These are phyloP conservation scores for Drosophila quadrilineata DNA, from an alignment of 1,140 invertebrate species.

Conservation along the genomic window DNA sequence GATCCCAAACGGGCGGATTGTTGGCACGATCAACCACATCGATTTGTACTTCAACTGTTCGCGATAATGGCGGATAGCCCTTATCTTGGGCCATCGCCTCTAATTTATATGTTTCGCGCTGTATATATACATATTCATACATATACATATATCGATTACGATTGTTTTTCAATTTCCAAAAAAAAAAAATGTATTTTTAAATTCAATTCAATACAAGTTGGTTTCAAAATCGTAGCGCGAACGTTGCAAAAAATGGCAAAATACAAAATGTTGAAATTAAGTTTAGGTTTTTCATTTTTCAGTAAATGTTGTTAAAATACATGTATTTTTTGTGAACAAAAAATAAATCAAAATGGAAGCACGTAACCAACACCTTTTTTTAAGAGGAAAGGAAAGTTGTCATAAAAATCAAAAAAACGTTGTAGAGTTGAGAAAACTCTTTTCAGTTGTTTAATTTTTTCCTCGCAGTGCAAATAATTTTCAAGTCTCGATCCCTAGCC, in stretches of 20 bases:
- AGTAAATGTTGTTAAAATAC: not conserved
- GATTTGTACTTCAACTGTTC: conserved; percentile 97
- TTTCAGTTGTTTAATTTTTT: conserved; percentile 17
- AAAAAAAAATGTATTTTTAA: too few relatives aligned
- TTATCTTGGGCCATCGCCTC: conserved; percentile 98
- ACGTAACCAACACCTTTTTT: conserved; percentile 57
- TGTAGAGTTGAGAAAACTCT: conserved; percentile 12
- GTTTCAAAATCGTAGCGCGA: conserved; percentile 69
- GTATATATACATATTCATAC: conserved; percentile 80
- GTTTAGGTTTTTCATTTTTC: conserved; percentile 34
- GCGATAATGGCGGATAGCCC: conserved; percentile 94
- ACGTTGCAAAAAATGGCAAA: conserved; percentile 69
- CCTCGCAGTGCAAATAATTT: conserved; percentile 79
- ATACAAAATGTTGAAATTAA: conserved; percentile 63
- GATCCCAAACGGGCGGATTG: conserved; percentile 98
- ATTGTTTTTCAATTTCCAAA: conserved; percentile 38
- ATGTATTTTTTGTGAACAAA: conserved; percentile 20
- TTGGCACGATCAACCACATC: conserved; percentile 98
- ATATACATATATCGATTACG: conserved; percentile 23
- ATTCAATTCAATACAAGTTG: conserved; percentile 30
- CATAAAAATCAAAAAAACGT: conserved; percentile 8
- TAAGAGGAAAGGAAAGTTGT: not conserved
- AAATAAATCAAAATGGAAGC: conserved; percentile 41
- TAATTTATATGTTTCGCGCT: conserved; percentile 98
- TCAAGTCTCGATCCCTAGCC: conserved; percentile 73